Evolutionary conservation across 2,797 vertebrate species (phyloP).

Genomic region (Tiaroga cobitis): DNA sequence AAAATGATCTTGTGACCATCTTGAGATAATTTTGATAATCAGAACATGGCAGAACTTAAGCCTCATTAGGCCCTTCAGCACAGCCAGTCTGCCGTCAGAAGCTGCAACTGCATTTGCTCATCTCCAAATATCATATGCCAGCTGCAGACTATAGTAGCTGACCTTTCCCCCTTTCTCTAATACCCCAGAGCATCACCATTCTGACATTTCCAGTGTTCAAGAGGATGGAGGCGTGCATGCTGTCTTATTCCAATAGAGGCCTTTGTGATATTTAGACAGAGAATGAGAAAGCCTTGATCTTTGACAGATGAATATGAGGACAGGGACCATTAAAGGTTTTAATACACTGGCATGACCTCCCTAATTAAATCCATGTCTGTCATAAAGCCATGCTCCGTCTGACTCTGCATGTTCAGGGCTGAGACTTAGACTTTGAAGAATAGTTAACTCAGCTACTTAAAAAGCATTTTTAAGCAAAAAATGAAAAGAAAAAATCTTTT

Average conservation of each 20-base stretch:
- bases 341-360: conserved; percentile 41
- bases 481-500: neutral
- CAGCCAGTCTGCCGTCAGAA: conserved; percentile 28
- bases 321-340: conserved; percentile 43
- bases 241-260: conserved; percentile 47
- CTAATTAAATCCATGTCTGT: conserved; percentile 49
- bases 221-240: conserved; percentile 41
- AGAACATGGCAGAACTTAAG: conserved; percentile 7
- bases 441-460: neutral
- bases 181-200: conserved; percentile 41
- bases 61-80: conserved; percentile 26
- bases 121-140: conserved; percentile 59
- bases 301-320: conserved; percentile 58
- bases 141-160: conserved; percentile 59
- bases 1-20: neutral
- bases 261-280: conserved; percentile 63
- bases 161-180: conserved; percentile 59
- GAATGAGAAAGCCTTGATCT: conserved; percentile 59
- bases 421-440: neutral
- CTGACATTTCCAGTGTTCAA: conserved; percentile 59
- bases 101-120: conserved; percentile 47
- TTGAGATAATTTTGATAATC: neutral
- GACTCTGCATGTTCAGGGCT: neutral
- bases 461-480: neutral
- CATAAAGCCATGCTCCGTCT: conserved; percentile 12